Evolutionary conservation across 2,888 invertebrate genomes (phyloP).

Genomic region (Lysandra coridon): DNA sequence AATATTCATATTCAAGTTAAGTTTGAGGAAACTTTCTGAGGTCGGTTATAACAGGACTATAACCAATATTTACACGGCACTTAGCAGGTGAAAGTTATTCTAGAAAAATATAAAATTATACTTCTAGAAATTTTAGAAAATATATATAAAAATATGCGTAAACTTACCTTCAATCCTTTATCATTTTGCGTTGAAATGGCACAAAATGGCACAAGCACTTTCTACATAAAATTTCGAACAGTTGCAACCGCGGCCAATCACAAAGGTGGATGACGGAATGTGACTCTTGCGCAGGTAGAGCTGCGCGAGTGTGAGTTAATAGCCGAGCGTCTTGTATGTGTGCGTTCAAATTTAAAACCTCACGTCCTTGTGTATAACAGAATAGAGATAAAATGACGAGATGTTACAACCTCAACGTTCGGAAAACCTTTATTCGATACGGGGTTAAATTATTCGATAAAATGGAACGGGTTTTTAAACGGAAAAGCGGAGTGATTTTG

Average conservation of each 20-base stretch:
- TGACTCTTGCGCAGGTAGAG: constrained; percentile 75
- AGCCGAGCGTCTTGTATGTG: constrained; percentile 49
- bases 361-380: constrained; percentile 39
- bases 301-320: constrained; percentile 56
- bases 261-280: constrained; percentile 74
- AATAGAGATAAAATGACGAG: constrained; percentile 15
- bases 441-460: not conserved
- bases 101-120: not conserved
- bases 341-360: constrained; percentile 41
- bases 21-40: constrained; percentile 13
- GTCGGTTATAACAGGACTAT: not conserved
- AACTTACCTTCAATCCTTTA: constrained; percentile 45
- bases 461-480: not conserved
- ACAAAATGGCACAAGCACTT: constrained; percentile 55
- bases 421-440: not conserved
- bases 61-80: not conserved
- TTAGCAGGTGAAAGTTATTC: constrained; percentile 19
- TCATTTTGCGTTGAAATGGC: constrained; percentile 43
- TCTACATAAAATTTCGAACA: constrained; percentile 67
- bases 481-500: not conserved
- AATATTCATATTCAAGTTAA: not conserved
- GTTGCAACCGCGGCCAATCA: constrained; percentile 66
- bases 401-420: not conserved
- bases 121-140: not conserved
- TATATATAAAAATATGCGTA: not conserved